Evolutionary conservation across 2,888 invertebrate genomes (phyloP).

Genomic region (Eupithecia pulchellata): DNA sequence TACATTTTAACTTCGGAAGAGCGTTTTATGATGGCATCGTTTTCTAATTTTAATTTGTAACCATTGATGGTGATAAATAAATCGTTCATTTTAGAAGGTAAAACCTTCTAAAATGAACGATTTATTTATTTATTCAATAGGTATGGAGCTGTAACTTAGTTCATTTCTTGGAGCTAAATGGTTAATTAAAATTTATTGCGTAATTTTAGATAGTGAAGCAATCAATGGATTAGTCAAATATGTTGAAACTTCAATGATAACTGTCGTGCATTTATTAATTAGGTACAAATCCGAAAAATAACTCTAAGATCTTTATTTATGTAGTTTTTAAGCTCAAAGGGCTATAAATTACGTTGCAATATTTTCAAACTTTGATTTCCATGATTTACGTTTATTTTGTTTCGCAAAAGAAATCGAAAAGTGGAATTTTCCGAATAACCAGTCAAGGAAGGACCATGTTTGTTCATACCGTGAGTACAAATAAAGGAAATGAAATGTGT

Average conservation of each 20-base stretch:
- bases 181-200: background rate
- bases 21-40: too few species aligned
- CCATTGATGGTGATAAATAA: too few species aligned
- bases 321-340: background rate
- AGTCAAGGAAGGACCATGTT: slow-evolving; percentile 44
- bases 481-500: slow-evolving; percentile 69
- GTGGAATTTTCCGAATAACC: slow-evolving; percentile 44
- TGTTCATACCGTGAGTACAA: slow-evolving; percentile 55
- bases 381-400: slow-evolving; percentile 6
- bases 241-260: background rate
- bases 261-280: background rate
- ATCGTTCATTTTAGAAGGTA: too few species aligned
- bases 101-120: too few species aligned
- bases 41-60: too few species aligned
- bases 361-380: background rate
- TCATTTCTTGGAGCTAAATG: background rate
- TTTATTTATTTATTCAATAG: too few species aligned
- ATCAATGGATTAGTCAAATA: background rate
- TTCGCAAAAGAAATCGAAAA: slow-evolving; percentile 12
- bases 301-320: background rate
- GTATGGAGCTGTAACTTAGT: background rate
- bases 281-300: background rate
- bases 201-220: background rate
- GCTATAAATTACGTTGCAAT: slow-evolving; percentile 3
- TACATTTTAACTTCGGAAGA: too few species aligned